These are phyloP conservation scores for Melinaea marsaeus DNA, from an alignment of 2,888 invertebrate species.

Conservation along the genomic window DNA sequence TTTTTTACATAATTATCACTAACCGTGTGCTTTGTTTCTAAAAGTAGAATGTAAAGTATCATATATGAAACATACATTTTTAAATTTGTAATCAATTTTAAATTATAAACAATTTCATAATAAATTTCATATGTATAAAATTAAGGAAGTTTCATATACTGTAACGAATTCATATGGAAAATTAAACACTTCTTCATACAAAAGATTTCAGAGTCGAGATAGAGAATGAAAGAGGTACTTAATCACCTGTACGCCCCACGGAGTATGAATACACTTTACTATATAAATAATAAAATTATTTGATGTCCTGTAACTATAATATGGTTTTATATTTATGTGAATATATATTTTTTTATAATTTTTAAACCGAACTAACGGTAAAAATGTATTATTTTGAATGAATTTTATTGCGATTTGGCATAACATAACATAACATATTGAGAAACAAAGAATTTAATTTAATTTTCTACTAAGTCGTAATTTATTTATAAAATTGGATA, in stretches of 20 bases:
- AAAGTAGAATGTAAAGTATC: too few species aligned
- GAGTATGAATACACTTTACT: not conserved
- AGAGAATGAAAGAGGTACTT: conserved; percentile 6
- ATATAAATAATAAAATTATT: not conserved
- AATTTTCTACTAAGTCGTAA: too few species aligned
- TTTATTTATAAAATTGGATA: too few species aligned
- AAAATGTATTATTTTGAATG: too few species aligned
- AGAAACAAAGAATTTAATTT: too few species aligned
- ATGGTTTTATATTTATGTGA: not conserved
- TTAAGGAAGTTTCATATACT: not conserved
- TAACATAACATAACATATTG: too few species aligned
- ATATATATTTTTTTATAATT: not conserved
- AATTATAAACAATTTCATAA: too few species aligned
- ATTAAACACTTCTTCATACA: conserved; percentile 18
- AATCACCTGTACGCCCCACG: not conserved
- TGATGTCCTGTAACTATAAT: conserved; percentile 1
- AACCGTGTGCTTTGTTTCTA: too few species aligned
- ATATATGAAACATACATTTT: too few species aligned
- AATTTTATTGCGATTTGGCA: too few species aligned
- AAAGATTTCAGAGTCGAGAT: conserved; percentile 10
- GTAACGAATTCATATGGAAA: conserved; percentile 12
- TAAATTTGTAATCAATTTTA: too few species aligned
- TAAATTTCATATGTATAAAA: not conserved
- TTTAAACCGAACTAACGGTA: not conserved
- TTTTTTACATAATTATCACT: too few species aligned